A percentile compares a stretch with the other conserved stretches of the same genome.
Conservation (phyloP, 2,888 invertebrate genomes). For the Limnephilus marmoratus region DNA sequence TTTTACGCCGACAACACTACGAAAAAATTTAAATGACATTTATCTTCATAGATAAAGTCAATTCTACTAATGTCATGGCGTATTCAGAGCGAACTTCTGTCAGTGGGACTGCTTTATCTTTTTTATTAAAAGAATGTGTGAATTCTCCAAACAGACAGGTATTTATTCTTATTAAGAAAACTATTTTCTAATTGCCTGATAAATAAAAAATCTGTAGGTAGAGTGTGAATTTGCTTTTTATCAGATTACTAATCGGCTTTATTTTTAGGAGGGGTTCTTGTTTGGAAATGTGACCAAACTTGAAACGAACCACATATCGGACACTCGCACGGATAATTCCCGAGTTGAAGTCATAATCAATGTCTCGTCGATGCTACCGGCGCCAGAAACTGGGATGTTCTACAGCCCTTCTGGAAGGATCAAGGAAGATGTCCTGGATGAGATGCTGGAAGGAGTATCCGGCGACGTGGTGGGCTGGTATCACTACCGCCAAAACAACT, state of each 20-base stretch:
- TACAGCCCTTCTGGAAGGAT: constrained; percentile 79
- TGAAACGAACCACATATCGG: constrained; percentile 83
- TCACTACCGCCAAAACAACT: constrained; percentile 78
- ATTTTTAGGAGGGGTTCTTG: constrained; percentile 79
- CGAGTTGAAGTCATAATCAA: constrained; percentile 80
- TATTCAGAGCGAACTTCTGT: constrained; percentile 70
- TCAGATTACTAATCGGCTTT: constrained; percentile 27
- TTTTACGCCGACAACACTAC: too few relatives aligned
- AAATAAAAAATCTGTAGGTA: not conserved
- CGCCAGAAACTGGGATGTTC: constrained; percentile 78
- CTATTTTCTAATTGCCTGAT: not conserved
- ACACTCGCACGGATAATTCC: constrained; percentile 81
- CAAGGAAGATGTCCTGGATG: constrained; percentile 76
- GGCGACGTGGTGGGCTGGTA: constrained; percentile 83
- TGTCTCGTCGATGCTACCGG: constrained; percentile 79
- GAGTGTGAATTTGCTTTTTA: not conserved
- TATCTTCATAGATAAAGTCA: too few relatives aligned
- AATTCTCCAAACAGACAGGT: constrained; percentile 81
- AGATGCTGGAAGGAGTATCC: constrained; percentile 76
- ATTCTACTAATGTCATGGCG: constrained; percentile 50
- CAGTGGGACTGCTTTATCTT: constrained; percentile 81
- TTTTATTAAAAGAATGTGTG: constrained; percentile 82
- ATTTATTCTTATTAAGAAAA: constrained; percentile 62
- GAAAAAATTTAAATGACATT: too few relatives aligned
- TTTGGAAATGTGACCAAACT: constrained; percentile 81